These are phyloP conservation scores for Cygnus buccinator DNA, from an alignment of 2,113 vertebrate species.

Conservation along the genomic window DNA sequence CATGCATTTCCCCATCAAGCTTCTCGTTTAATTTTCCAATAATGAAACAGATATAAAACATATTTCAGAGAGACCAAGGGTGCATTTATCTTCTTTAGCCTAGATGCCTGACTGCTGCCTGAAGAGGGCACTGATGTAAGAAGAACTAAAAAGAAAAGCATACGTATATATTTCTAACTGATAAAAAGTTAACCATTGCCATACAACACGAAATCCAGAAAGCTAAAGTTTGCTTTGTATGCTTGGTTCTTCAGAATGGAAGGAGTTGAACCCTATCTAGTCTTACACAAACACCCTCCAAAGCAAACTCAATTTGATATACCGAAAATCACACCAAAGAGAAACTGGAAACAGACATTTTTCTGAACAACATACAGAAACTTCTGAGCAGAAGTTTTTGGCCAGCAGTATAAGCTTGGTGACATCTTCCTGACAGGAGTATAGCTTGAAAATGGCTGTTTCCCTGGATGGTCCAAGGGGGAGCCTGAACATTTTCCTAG, in stretches of 20 bases:
- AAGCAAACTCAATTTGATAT: background rate
- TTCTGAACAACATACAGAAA: background rate
- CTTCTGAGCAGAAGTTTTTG: background rate
- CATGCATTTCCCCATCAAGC: background rate
- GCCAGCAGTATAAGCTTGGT: background rate
- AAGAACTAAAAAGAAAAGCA: background rate
- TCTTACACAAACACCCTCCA: background rate
- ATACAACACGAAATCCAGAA: background rate
- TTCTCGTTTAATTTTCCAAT: background rate
- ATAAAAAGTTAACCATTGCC: background rate
- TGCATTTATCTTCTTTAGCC: background rate
- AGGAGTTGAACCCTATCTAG: background rate
- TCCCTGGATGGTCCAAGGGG: background rate
- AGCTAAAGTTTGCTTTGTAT: background rate
- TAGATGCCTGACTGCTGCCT: background rate
- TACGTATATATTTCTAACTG: background rate
- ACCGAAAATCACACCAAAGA: background rate
- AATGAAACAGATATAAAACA: background rate
- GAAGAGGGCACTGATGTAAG: background rate
- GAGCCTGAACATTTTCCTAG: background rate
- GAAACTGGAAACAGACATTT: background rate
- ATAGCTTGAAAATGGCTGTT: constrained; percentile 3
- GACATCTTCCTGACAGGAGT: background rate
- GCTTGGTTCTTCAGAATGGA: background rate
- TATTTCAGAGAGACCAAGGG: background rate